Evolutionary conservation across 2,113 vertebrate species (phyloP), one percentile per base, ranked within the genome.

Genomic region (Pavo muticus): DNA sequence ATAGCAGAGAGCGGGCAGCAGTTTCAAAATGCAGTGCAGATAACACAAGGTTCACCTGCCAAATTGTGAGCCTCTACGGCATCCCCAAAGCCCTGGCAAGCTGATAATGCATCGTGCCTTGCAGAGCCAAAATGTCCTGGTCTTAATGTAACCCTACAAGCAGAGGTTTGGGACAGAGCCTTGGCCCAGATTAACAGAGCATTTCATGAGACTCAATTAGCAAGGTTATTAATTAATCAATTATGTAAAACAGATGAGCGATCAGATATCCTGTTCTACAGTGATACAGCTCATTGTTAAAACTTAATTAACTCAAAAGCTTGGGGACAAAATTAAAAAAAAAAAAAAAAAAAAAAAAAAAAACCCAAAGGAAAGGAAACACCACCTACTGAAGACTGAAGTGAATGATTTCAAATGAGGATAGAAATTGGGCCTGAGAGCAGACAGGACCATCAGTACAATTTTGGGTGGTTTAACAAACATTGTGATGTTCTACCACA

Each of bases 191-290:
- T 19, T 45, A 80, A 64, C 23, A 59, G 74, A 74, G 52, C 63
- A 57, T 93, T 91, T 93, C 24, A 74, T 19, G 63, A 93, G 45
- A 64, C 64, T 91, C 78, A 91, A 93, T 97, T 97, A 97, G 68
- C 67, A 77, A 89, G 84, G 82, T 93, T 94, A 96, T 97, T 96
- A 97, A 94, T 95, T 96, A 96, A 97, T 96, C 95, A 95, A 93
- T 97, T 96, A 96, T 85, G 91, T 90, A 94, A 96, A 96, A 56
- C 30, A 95, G 95, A 93, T 93, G 92, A 94, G 93, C 23, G 52
- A 89, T 77, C 78, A 1, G 94, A 96, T 94, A 93, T 19, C 71
- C 63, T 78, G 52, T 80, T 83, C 54, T 80, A 68, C 83, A 91
- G 21, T 60, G 90, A 92, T 91, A 45, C 42, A 94, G 64, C 60